Evolutionary conservation across 1,140 invertebrate species (phyloP).

Genomic region (Leptinotarsa lineolata): DNA sequence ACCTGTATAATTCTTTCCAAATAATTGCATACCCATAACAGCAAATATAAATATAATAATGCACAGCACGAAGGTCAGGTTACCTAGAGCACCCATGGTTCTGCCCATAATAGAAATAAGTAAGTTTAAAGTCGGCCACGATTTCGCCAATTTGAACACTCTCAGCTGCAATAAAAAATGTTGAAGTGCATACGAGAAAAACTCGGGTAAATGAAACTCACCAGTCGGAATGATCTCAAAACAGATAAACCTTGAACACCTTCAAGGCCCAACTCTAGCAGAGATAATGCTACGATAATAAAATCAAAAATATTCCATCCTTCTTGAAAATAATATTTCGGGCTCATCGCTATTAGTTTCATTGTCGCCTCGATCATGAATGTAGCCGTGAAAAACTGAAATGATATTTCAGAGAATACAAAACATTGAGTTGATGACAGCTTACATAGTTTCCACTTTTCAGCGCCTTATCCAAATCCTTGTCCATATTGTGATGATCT

Average conservation of each 20-base stretch:
- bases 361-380: slow-evolving; percentile 95
- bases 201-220: slow-evolving; percentile 62
- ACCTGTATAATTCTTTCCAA: slow-evolving; percentile 91
- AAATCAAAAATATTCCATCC: slow-evolving; percentile 99
- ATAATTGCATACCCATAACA: slow-evolving; percentile 98
- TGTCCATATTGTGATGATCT: slow-evolving; percentile 94
- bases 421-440: slow-evolving; percentile 40
- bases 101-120: slow-evolving; percentile 98
- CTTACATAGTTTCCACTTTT: slow-evolving; percentile 95
- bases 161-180: slow-evolving; percentile 74
- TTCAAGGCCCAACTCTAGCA: slow-evolving; percentile 90
- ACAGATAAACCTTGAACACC: slow-evolving; percentile 95
- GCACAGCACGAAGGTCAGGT: slow-evolving; percentile 94
- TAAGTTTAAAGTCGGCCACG: slow-evolving; percentile 97
- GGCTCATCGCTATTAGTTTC: slow-evolving; percentile 96
- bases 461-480: slow-evolving; percentile 80
- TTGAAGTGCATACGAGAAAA: background rate
- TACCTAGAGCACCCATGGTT: slow-evolving; percentile 96
- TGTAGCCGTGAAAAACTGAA: slow-evolving; percentile 96
- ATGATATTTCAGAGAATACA: slow-evolving; percentile 32
- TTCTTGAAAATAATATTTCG: slow-evolving; percentile 97
- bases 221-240: slow-evolving; percentile 96
- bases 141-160: slow-evolving; percentile 99
- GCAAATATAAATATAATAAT: slow-evolving; percentile 99
- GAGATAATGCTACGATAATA: slow-evolving; percentile 93